phyloP scores from a whole-genome alignment of 2,888 invertebrate species.

The Callyntrura sp. region DNA sequence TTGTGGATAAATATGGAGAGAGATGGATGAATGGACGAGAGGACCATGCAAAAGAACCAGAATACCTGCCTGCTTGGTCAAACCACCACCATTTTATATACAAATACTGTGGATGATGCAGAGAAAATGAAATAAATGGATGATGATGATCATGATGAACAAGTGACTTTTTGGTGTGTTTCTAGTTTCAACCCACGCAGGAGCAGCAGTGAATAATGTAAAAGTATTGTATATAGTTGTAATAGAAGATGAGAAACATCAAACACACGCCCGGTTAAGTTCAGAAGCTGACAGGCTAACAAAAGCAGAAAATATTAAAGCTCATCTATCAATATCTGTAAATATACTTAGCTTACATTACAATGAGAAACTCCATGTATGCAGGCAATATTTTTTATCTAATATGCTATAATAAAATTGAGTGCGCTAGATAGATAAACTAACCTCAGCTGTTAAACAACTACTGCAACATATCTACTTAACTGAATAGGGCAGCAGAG shows the following conservation, averaged over 20 bases:
- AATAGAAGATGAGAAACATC: conserved; percentile 47
- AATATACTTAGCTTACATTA: conserved; percentile 6
- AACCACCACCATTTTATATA: conserved; percentile 7
- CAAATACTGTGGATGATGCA: neutral
- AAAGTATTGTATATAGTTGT: conserved; percentile 6
- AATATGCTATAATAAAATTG: too few relatives aligned
- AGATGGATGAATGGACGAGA: conserved; percentile 20
- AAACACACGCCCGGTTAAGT: conserved; percentile 75
- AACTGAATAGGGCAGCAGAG: too few relatives aligned
- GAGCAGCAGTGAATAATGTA: conserved; percentile 3
- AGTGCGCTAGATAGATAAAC: too few relatives aligned
- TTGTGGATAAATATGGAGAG: neutral
- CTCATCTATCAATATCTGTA: conserved; percentile 64
- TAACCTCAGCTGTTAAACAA: too few relatives aligned
- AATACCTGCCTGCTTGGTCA: conserved; percentile 1
- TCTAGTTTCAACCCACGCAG: conserved; percentile 67
- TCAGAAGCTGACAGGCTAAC: conserved; percentile 75
- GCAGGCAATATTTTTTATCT: neutral
- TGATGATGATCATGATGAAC: conserved; percentile 47
- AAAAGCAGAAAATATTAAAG: conserved; percentile 67
- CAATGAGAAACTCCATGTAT: conserved; percentile 8
- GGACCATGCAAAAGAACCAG: conserved; percentile 12
- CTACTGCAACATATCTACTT: too few relatives aligned
- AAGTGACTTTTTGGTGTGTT: conserved; percentile 57
- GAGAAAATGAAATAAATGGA: conserved; percentile 59